phyloP scores from a whole-genome alignment of 2,888 invertebrate species.

The Diloba caeruleocephala region DNA sequence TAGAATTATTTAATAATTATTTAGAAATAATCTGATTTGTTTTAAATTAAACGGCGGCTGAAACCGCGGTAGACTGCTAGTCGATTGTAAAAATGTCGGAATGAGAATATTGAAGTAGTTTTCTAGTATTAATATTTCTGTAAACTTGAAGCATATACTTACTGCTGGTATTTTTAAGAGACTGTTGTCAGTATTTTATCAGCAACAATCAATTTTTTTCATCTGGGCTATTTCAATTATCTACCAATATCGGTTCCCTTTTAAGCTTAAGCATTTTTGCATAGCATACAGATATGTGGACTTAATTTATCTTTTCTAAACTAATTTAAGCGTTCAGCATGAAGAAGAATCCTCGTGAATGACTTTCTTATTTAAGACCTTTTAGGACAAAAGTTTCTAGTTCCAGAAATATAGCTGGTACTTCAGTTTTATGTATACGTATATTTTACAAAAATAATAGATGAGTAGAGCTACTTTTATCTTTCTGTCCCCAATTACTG shows the following conservation, averaged over 20 bases:
- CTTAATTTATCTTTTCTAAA: conserved; percentile 36
- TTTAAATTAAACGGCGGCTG: too few species aligned
- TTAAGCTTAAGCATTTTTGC: conserved; percentile 33
- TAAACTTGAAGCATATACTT: too few species aligned
- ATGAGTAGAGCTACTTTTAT: conserved; percentile 4
- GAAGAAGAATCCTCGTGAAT: too few species aligned
- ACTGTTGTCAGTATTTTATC: not conserved
- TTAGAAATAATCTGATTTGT: too few species aligned
- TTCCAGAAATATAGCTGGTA: conserved; percentile 3
- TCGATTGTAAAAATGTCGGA: too few species aligned
- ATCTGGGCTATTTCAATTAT: not conserved
- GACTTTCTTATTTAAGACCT: conserved; percentile 44
- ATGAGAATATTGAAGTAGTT: too few species aligned
- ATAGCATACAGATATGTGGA: conserved; percentile 35
- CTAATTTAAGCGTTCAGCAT: too few species aligned
- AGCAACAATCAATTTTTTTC: conserved; percentile 3
- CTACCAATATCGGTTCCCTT: conserved; percentile 16
- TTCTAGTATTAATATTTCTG: too few species aligned
- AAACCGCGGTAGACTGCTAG: too few species aligned
- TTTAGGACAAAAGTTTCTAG: conserved; percentile 17
- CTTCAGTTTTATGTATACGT: conserved; percentile 6
- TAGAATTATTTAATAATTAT: too few species aligned
- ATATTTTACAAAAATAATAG: not conserved
- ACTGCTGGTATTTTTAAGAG: not conserved
- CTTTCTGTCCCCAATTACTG: conserved; percentile 1